These are phyloP conservation scores for Arizona elegans DNA, from an alignment of 2,113 vertebrate genomes.

Conservation along the genomic window DNA sequence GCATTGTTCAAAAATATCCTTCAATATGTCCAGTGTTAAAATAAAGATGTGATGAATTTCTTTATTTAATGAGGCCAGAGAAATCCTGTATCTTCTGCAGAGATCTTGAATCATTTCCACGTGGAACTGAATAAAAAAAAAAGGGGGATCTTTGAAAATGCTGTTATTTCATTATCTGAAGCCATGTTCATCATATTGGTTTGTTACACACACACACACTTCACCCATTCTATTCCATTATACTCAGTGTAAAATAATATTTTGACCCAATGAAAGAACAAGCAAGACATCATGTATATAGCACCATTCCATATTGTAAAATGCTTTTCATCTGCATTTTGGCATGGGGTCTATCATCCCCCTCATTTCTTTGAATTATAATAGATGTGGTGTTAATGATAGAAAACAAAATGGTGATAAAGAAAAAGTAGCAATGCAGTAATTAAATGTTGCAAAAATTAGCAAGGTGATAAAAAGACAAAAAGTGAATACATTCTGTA, in stretches of 20 bases:
- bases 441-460: background rate
- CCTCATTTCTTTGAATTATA: background rate
- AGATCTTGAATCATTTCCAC: background rate
- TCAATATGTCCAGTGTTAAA: background rate
- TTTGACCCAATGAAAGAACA: background rate
- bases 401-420: background rate
- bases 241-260: background rate
- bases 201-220: background rate
- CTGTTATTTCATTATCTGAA: background rate
- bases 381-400: background rate
- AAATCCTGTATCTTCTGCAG: background rate
- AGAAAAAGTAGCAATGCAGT: background rate
- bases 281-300: background rate
- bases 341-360: background rate
- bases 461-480: background rate
- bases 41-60: background rate
- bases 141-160: background rate
- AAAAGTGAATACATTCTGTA: background rate
- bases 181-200: background rate
- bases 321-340: background rate
- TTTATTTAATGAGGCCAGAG: slow-evolving; percentile 14
- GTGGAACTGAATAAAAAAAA: background rate
- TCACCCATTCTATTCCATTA: background rate
- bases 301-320: background rate
- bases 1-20: background rate